Evolutionary conservation across 2,888 invertebrate species (phyloP).

Genomic region (Rotaria magnacalcarata): DNA sequence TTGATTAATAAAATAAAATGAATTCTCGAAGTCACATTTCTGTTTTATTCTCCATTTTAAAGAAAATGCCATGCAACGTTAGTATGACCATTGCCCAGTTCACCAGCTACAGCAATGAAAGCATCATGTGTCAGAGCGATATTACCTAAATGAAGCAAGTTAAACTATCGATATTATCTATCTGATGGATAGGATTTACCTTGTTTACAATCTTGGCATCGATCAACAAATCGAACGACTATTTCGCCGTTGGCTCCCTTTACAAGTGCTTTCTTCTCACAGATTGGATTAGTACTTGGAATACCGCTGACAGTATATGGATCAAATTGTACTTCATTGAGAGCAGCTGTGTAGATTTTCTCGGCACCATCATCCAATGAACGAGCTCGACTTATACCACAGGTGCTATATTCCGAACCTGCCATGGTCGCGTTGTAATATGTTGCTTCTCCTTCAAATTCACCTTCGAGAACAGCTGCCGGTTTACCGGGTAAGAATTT

Average conservation of each 20-base stretch:
- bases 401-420: neutral
- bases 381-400: slow-evolving; percentile 8
- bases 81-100: neutral
- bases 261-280: neutral
- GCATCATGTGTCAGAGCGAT: neutral
- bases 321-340: neutral
- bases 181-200: neutral
- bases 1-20: too few species aligned
- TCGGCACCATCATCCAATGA: neutral
- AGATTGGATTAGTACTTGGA: slow-evolving; percentile 5
- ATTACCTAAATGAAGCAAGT: neutral
- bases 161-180: neutral
- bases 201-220: neutral
- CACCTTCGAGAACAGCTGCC: neutral
- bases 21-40: too few species aligned
- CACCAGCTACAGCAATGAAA: neutral
- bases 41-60: neutral
- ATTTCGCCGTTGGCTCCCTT: neutral
- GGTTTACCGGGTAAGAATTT: neutral
- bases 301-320: neutral
- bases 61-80: neutral
- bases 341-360: neutral
- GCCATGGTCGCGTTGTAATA: neutral
- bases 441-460: neutral
- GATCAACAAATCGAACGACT: neutral